phyloP scores from a whole-genome alignment of 2,113 vertebrate species.

The Lophotis ruficrista region DNA sequence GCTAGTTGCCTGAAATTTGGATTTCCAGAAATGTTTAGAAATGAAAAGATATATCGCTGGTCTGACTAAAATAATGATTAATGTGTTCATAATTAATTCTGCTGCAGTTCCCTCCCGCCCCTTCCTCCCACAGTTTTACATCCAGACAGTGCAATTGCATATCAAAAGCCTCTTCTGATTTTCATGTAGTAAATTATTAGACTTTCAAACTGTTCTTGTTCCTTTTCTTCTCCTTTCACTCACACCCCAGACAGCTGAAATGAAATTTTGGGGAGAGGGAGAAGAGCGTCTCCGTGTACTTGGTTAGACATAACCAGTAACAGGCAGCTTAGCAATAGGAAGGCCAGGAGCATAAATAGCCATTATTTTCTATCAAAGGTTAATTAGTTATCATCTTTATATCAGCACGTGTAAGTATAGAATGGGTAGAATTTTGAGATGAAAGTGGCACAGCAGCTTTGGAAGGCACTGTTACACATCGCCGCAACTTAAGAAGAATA shows the following conservation, averaged over 20 bases:
- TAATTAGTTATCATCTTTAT: slow-evolving; percentile 8
- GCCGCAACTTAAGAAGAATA: slow-evolving; percentile 62
- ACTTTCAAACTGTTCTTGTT: background rate
- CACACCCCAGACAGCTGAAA: background rate
- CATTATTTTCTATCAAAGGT: slow-evolving; percentile 6
- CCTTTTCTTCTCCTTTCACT: background rate
- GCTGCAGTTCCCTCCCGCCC: background rate
- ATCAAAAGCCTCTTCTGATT: slow-evolving; percentile 10
- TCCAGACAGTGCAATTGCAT: background rate
- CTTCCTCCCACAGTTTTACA: background rate
- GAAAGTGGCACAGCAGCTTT: slow-evolving; percentile 19
- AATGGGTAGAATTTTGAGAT: background rate
- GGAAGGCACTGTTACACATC: slow-evolving; percentile 35
- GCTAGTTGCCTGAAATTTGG: background rate
- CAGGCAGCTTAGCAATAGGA: background rate
- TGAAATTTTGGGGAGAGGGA: background rate
- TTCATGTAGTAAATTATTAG: background rate
- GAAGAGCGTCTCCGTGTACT: background rate
- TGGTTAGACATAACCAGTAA: background rate
- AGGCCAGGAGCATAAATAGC: background rate
- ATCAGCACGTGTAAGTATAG: background rate
- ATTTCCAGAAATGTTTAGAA: background rate
- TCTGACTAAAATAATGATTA: background rate
- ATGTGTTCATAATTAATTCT: background rate
- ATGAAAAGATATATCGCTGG: background rate